Evolutionary conservation across 1,140 invertebrate species (phyloP).

Genomic region (Copidosoma floridanum): DNA sequence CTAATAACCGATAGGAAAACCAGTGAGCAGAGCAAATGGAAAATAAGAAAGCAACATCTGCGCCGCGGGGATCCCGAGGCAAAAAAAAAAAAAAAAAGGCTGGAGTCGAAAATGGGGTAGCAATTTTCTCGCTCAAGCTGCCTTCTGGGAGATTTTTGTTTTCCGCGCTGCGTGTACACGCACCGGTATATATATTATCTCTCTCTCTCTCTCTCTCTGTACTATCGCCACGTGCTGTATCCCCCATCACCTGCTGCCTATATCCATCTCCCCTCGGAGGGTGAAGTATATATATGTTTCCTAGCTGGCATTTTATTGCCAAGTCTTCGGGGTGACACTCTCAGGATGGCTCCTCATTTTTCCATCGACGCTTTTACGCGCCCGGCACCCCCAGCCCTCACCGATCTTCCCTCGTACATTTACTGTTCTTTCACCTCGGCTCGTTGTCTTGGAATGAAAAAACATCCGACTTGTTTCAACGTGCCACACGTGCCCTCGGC

Average conservation of each 20-base stretch:
- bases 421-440: too few species aligned
- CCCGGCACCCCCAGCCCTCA: neutral
- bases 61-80: neutral
- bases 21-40: neutral
- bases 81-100: neutral
- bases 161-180: neutral
- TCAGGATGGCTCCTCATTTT: neutral
- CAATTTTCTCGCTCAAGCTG: constrained; percentile 2
- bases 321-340: too few species aligned
- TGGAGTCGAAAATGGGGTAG: neutral
- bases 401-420: too few species aligned
- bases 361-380: neutral
- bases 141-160: constrained; percentile 3
- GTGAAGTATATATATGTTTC: too few species aligned
- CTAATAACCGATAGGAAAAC: constrained; percentile 5
- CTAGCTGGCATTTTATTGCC: too few species aligned
- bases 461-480: too few species aligned
- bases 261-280: too few species aligned
- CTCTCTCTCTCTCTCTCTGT: neutral
- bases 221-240: too few species aligned
- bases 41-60: neutral
- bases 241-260: too few species aligned
- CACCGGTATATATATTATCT: neutral
- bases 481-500: neutral
- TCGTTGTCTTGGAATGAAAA: too few species aligned